Percentiles rank a stretch among this genome's conserved stretches.
These are phyloP conservation scores for Hirtodrosophila histrioides DNA, from an alignment of 2,888 invertebrate species.

Conservation along the genomic window DNA sequence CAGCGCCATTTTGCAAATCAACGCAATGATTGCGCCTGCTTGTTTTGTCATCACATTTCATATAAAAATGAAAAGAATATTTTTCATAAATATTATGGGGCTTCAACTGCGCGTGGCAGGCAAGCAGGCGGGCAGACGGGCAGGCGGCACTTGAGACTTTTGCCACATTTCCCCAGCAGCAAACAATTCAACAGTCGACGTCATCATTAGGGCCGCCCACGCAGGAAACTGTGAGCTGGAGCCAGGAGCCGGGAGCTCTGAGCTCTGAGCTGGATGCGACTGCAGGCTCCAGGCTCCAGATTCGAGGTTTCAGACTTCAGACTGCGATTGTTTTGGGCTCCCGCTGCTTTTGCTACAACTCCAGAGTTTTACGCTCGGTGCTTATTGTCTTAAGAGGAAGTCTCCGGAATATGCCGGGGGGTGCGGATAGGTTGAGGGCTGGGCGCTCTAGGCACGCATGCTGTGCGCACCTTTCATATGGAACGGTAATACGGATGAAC, in stretches of 20 bases:
- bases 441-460: constrained; percentile 41
- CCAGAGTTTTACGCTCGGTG: constrained; percentile 45
- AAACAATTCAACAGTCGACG: constrained; percentile 53
- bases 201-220: constrained; percentile 76
- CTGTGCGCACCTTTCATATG: constrained; percentile 28
- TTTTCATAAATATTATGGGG: constrained; percentile 73
- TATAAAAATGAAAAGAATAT: constrained; percentile 44
- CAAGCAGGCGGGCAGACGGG: constrained; percentile 18
- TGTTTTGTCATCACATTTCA: constrained; percentile 61
- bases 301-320: constrained; percentile 34
- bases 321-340: constrained; percentile 40
- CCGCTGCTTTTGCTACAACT: constrained; percentile 52
- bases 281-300: constrained; percentile 2
- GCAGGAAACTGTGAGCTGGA: constrained; percentile 35
- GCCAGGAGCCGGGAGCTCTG: no score
- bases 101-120: constrained; percentile 20
- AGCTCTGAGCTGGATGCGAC: constrained; percentile 38
- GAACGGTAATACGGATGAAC: constrained; percentile 13
- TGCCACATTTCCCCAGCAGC: constrained; percentile 70
- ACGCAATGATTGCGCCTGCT: constrained; percentile 72
- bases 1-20: constrained; percentile 79
- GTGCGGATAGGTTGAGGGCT: constrained; percentile 33
- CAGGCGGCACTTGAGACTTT: constrained; percentile 68
- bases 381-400: constrained; percentile 73
- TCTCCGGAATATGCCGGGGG: constrained; percentile 22